These are phyloP conservation scores for Pedetes capensis DNA, from an alignment of 2,113 vertebrate genomes.

Conservation along the genomic window DNA sequence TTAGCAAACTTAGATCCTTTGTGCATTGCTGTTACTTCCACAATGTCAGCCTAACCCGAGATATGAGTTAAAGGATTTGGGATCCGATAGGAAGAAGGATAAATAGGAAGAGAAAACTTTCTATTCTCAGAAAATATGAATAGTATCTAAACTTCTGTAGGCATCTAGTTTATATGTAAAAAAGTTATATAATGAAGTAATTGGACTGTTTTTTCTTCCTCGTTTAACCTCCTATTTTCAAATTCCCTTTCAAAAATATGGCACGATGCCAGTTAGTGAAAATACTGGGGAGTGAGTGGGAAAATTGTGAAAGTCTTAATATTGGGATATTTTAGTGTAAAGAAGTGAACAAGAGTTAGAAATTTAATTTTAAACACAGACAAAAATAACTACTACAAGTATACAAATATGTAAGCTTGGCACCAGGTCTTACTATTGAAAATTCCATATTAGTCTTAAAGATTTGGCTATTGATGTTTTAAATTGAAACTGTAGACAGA, in stretches of 20 bases:
- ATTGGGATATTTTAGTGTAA: not conserved
- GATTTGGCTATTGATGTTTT: not conserved
- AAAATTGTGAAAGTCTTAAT: not conserved
- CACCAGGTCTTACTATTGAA: not conserved
- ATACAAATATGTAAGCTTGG: not conserved
- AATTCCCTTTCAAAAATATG: not conserved
- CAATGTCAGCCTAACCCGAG: not conserved
- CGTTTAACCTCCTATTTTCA: not conserved
- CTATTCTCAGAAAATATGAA: not conserved
- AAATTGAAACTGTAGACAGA: slow-evolving; percentile 17
- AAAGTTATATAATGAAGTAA: not conserved
- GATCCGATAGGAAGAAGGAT: not conserved
- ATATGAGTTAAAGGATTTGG: not conserved
- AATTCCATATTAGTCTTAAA: slow-evolving; percentile 9
- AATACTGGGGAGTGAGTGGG: not conserved
- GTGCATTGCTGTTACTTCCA: not conserved
- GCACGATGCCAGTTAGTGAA: not conserved
- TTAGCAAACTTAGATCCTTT: not conserved
- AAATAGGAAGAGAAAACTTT: not conserved
- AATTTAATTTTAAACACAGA: slow-evolving; percentile 2
- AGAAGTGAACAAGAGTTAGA: not conserved
- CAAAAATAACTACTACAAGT: not conserved
- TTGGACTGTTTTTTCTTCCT: not conserved
- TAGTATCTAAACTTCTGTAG: not conserved
- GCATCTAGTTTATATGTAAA: not conserved